Percentiles rank a stretch among this genome's conserved stretches.
phyloP scores from a whole-genome alignment of 2,113 vertebrate species.

The Illadopsis cleaveri region DNA sequence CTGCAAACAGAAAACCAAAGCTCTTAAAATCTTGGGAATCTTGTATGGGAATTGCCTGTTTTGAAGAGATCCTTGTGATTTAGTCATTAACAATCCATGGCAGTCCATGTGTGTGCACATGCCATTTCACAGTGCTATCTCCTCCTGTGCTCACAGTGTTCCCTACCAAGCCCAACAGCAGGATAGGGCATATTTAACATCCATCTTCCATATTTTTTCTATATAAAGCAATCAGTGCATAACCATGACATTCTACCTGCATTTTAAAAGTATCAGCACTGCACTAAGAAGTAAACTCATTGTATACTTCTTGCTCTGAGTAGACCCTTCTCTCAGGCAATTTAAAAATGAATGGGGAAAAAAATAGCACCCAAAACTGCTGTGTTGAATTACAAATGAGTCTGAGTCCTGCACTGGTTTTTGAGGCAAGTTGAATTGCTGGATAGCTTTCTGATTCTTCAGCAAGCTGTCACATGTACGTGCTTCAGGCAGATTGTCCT shows the following conservation, averaged over 20 bases:
- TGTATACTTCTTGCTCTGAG: neutral
- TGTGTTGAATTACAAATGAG: neutral
- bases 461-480: neutral
- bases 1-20: constrained; percentile 24
- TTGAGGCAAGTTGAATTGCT: neutral
- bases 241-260: neutral
- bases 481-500: neutral
- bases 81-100: neutral
- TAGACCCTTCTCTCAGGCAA: neutral
- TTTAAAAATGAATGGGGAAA: neutral
- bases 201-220: neutral
- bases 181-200: neutral
- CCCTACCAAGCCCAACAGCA: neutral
- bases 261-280: neutral
- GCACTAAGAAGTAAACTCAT: neutral
- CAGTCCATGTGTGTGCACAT: neutral
- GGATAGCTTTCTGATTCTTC: neutral
- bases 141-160: neutral
- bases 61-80: neutral
- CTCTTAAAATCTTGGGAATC: neutral
- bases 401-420: neutral
- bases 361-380: neutral
- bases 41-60: neutral
- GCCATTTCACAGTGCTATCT: neutral
- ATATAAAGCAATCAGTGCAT: neutral